A percentile compares a stretch with the other conserved stretches of the same genome.
These are phyloP conservation scores for Chaitophorus viminalis DNA, from an alignment of 2,888 invertebrate genomes.

Conservation along the genomic window DNA sequence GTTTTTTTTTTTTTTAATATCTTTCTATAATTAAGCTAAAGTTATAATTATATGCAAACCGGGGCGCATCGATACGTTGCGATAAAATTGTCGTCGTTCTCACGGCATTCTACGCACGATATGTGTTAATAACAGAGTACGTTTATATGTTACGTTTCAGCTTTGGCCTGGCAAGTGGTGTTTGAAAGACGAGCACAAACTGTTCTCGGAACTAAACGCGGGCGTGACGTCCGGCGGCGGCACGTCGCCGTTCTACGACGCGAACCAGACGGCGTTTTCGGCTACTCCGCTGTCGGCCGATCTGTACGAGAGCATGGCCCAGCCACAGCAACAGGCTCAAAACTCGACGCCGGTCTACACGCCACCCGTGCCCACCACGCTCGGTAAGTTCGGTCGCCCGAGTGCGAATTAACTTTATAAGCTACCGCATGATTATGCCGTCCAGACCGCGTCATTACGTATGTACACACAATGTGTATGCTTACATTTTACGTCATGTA, in stretches of 20 bases:
- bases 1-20: too few species aligned
- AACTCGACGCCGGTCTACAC: slow-evolving; percentile 75
- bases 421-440: not conserved
- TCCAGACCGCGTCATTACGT: too few species aligned
- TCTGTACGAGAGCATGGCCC: slow-evolving; percentile 79
- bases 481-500: not conserved
- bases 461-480: not conserved
- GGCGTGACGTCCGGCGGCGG: slow-evolving; percentile 69
- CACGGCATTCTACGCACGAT: too few species aligned
- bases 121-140: too few species aligned
- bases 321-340: slow-evolving; percentile 73
- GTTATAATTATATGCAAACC: too few species aligned
- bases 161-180: slow-evolving; percentile 90
- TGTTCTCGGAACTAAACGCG: slow-evolving; percentile 82
- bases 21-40: too few species aligned
- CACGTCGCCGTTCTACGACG: slow-evolving; percentile 67
- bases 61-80: too few species aligned
- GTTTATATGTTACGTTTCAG: slow-evolving; percentile 68
- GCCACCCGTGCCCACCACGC: slow-evolving; percentile 68
- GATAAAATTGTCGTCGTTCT: too few species aligned
- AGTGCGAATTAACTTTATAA: not conserved
- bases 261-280: slow-evolving; percentile 65
- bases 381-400: slow-evolving; percentile 63
- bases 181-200: slow-evolving; percentile 89
- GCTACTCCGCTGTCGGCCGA: slow-evolving; percentile 70